phyloP scores from a whole-genome alignment of 2,797 vertebrate genomes.

The Tympanoctomys barrerae region DNA sequence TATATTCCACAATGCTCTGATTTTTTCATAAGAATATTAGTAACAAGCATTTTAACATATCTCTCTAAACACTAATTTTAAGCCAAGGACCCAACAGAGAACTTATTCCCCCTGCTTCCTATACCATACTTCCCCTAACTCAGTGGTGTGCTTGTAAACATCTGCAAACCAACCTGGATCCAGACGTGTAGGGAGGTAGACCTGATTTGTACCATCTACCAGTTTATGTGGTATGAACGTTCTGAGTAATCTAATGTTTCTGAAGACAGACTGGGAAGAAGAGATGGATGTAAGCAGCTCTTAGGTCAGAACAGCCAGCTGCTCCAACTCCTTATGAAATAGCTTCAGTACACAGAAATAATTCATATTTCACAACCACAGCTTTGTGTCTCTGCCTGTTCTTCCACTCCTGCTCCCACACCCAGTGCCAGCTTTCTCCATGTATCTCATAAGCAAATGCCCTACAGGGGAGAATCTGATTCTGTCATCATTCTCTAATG shows the following conservation, averaged over 20 bases:
- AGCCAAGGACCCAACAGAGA: neutral
- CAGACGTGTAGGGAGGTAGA: neutral
- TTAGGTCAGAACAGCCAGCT: neutral
- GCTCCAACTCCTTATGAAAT: neutral
- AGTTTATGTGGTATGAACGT: neutral
- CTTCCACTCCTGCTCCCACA: neutral
- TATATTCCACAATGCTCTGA: slow-evolving; percentile 35
- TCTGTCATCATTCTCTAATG: neutral
- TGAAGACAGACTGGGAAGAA: slow-evolving; percentile 26
- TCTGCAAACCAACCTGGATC: neutral
- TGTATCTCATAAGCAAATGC: neutral
- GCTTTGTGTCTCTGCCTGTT: neutral
- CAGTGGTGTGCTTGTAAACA: neutral
- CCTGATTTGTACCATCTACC: neutral
- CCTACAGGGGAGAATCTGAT: neutral
- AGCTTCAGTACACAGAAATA: neutral
- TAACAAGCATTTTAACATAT: slow-evolving; percentile 18
- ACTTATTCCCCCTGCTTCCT: neutral
- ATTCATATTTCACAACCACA: neutral
- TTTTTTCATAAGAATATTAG: slow-evolving; percentile 22
- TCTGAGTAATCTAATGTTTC: neutral
- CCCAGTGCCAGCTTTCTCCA: neutral
- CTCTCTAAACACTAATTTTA: slow-evolving; percentile 39
- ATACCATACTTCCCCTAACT: neutral
- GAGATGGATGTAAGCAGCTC: neutral